These are phyloP conservation scores for Ophioninae sp. DNA, from an alignment of 2,888 invertebrate genomes.

Conservation along the genomic window DNA sequence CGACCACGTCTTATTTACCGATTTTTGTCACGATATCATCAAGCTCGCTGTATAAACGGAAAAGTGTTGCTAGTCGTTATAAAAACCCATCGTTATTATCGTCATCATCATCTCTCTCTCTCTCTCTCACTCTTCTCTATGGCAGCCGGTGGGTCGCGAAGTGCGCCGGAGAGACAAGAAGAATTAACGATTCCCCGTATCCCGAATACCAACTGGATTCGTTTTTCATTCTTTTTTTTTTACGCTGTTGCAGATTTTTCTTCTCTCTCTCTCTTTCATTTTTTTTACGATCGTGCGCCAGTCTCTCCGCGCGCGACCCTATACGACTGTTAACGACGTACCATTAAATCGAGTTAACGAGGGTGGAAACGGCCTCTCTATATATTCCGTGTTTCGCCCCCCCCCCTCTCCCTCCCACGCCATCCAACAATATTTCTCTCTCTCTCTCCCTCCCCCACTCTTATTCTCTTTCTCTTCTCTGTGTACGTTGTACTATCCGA, in stretches of 20 bases:
- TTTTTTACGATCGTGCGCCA: slow-evolving; percentile 60
- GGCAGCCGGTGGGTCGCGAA: not conserved
- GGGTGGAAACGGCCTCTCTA: slow-evolving; percentile 71
- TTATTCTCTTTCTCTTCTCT: slow-evolving; percentile 30
- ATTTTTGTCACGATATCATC: too few species aligned
- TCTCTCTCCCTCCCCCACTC: slow-evolving; percentile 14
- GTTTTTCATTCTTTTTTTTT: slow-evolving; percentile 52
- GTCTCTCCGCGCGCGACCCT: slow-evolving; percentile 62
- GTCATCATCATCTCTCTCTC: not conserved
- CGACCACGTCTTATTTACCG: too few species aligned
- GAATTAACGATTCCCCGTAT: slow-evolving; percentile 67
- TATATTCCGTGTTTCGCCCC: slow-evolving; percentile 60
- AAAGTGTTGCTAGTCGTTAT: too few species aligned
- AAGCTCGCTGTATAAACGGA: too few species aligned
- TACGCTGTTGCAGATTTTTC: not conserved
- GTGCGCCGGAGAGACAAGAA: slow-evolving; percentile 57
- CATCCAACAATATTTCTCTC: slow-evolving; percentile 18
- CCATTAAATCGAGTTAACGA: slow-evolving; percentile 78
- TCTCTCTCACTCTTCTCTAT: not conserved
- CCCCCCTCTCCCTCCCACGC: not conserved
- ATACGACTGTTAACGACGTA: slow-evolving; percentile 77
- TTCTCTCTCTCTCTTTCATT: slow-evolving; percentile 25
- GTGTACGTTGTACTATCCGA: slow-evolving; percentile 39
- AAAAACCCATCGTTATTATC: too few species aligned
- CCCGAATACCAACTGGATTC: slow-evolving; percentile 61